Evolutionary conservation across 2,888 invertebrate genomes (phyloP), one percentile per base, ranked within the genome.

Genomic region (Drosophila neonasuta): DNA sequence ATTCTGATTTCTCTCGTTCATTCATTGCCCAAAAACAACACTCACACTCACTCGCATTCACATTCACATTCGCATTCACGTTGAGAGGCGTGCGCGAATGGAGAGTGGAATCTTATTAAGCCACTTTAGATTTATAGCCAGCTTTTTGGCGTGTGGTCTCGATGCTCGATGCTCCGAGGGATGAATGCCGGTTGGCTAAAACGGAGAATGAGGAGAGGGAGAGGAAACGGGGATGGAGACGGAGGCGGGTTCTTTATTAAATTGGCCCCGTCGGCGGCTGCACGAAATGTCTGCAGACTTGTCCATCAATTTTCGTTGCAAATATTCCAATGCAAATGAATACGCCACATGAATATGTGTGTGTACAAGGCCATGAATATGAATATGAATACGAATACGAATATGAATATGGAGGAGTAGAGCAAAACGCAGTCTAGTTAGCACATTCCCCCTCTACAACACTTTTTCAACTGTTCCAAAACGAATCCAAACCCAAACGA

Each of bases 81-180:
- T 9, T 36, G 20, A 52, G 24, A 13, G 29, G 36, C 20, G 8
- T 2, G 17, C 36, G 48, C n/a, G 54, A 46, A 56, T 41, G 39
- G 55, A 45, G 68, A 62, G 61, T 70, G 74, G 74, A 77, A 74
- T 71, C 80, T 83, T 79, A 81, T 81, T 84, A 84, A 79, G 71
- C 69, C 70, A 76, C 68, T 76, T 76, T 68, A 68, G 81, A 78
- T 84, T 86, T 78, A 80, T 84, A 49, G 69, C 49, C 60, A 29
- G 51, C 57, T 54, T 64, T 66, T 55, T 41, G 64, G 60, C 20
- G 11, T 20, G 13, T 6, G 41, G 9, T 4, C 8, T 4, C 8
- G 13, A 8, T 11, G 36, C 36, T 6, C 34, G 34, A 36, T 32
- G 32, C 32, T 3, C 32, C 24, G 6, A 24, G 24, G 24, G 24